Evolutionary conservation across 2,888 invertebrate genomes (phyloP).

Genomic region (Graphium colonna): DNA sequence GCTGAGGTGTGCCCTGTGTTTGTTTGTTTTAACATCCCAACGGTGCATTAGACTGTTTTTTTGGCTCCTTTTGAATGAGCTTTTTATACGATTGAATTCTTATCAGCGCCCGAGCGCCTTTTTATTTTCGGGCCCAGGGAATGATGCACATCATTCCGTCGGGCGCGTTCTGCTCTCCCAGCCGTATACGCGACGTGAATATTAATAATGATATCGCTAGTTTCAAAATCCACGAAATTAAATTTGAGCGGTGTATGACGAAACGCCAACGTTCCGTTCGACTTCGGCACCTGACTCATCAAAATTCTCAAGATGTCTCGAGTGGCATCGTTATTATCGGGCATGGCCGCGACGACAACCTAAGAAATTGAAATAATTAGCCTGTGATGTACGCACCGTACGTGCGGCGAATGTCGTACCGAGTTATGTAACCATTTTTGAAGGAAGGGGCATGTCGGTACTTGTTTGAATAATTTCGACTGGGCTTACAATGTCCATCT

Average conservation of each 20-base stretch:
- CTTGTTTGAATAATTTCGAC: constrained; percentile 12
- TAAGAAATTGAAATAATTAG: constrained; percentile 72
- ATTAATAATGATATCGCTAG: constrained; percentile 6
- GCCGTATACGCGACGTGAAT: constrained; percentile 5
- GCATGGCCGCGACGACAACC: constrained; percentile 54
- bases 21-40: constrained; percentile 78
- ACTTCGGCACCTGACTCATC: constrained; percentile 41
- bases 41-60: constrained; percentile 66
- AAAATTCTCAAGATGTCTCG: constrained; percentile 54
- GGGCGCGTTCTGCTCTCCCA: constrained; percentile 3
- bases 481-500: neutral
- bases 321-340: constrained; percentile 55
- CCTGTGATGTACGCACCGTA: constrained; percentile 49
- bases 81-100: constrained; percentile 66
- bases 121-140: constrained; percentile 38
- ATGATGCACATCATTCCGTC: constrained; percentile 23
- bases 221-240: constrained; percentile 14
- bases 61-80: constrained; percentile 65
- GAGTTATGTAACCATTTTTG: constrained; percentile 30
- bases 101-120: constrained; percentile 55
- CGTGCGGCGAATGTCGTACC: constrained; percentile 36
- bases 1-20: constrained; percentile 60
- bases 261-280: constrained; percentile 20
- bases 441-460: constrained; percentile 13
- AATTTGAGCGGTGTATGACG: constrained; percentile 17